A percentile compares a stretch with the other conserved stretches of the same genome.
Conservation (phyloP, 30 jellyfish, hydroid and myxozoan genomes). For the Hydra vulgaris region DNA sequence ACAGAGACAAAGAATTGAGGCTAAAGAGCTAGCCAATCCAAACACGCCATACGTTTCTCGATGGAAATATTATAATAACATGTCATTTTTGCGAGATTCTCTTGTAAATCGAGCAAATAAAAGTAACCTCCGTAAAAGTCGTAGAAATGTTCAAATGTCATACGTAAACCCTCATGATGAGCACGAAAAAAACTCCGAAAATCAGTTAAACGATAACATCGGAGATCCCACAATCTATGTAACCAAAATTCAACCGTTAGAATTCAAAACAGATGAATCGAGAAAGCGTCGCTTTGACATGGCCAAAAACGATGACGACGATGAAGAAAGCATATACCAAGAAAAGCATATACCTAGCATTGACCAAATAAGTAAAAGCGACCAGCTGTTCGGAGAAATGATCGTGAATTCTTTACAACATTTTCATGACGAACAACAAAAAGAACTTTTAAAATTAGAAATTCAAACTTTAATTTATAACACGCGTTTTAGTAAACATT, state of each 20-base stretch:
- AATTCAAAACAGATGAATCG: background rate
- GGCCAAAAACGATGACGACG: background rate
- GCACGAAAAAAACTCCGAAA: background rate
- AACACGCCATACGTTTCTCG: slow-evolving; percentile 31
- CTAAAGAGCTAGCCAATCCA: slow-evolving; percentile 29
- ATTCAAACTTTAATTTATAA: slow-evolving; percentile 66
- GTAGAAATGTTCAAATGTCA: background rate
- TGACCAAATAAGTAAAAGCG: slow-evolving; percentile 5
- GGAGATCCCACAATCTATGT: background rate
- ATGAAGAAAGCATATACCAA: background rate
- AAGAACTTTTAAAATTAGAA: slow-evolving; percentile 61
- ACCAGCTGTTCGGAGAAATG: slow-evolving; percentile 44
- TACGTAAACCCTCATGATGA: background rate
- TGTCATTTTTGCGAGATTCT: slow-evolving; percentile 42
- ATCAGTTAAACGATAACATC: background rate
- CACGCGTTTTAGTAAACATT: slow-evolving; percentile 42
- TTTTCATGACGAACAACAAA: slow-evolving; percentile 64
- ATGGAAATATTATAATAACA: slow-evolving; percentile 60
- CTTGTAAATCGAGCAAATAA: slow-evolving; percentile 22
- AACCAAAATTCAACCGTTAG: background rate
- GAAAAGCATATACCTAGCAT: background rate
- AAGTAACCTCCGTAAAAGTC: background rate
- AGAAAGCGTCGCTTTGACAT: background rate
- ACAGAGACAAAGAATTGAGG: slow-evolving; percentile 57
- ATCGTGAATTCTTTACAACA: slow-evolving; percentile 38